Conservation (phyloP, 1,140 invertebrate species). For the Rhizoglyphus robini region DNA sequence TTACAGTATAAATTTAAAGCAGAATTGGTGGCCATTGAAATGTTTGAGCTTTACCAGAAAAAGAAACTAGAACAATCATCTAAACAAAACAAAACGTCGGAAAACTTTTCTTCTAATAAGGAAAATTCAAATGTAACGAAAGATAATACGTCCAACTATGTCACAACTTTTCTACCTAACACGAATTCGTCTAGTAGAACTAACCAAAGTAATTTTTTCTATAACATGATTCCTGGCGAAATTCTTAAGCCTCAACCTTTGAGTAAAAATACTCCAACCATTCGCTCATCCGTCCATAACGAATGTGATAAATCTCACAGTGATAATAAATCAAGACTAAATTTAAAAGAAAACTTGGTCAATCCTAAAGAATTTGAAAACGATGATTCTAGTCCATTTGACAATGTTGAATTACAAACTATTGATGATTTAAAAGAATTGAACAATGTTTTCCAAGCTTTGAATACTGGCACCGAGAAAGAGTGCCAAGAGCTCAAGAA, state of each 20-base stretch:
- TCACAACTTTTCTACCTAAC: not conserved
- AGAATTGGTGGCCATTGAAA: slow-evolving; percentile 11
- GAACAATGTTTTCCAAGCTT: slow-evolving; percentile 41
- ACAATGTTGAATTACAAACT: slow-evolving; percentile 74
- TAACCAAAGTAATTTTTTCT: not conserved
- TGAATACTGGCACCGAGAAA: slow-evolving; percentile 3
- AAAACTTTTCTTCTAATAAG: not conserved
- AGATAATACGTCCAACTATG: too few species aligned
- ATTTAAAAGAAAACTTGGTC: slow-evolving; percentile 12
- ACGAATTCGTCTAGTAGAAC: not conserved
- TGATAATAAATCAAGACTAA: not conserved
- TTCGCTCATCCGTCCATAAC: not conserved
- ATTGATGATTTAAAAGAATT: slow-evolving; percentile 77
- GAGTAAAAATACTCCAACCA: not conserved
- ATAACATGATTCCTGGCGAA: not conserved
- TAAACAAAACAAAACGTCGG: not conserved
- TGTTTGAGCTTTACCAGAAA: not conserved
- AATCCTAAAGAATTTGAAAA: slow-evolving; percentile 56
- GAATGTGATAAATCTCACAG: not conserved
- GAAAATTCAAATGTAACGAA: not conserved
- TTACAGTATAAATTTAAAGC: slow-evolving; percentile 17
- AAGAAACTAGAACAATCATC: not conserved
- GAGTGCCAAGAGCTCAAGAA: not conserved
- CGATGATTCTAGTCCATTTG: slow-evolving; percentile 74
- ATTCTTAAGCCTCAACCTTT: slow-evolving; percentile 11